Base-by-base conservation (phyloP, 2,113 vertebrate species). In the Leptocoma aspasia region DNA sequence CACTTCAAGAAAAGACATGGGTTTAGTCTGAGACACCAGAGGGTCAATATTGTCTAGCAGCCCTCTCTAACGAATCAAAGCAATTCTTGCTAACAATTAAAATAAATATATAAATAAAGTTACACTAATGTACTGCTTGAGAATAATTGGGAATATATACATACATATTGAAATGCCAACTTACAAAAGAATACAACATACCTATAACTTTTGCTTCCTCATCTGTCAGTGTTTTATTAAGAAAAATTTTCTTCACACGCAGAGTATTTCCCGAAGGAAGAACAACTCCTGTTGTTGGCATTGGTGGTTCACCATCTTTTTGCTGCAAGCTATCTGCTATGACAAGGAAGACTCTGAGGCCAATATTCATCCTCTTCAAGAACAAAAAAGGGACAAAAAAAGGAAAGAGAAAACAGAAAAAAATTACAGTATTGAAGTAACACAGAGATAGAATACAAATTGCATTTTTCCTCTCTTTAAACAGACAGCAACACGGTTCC, bases 121-220 rank as follows among this genome's bases (percentile, higher is more conserved):
- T 78, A 81, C 5, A 27, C 3, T 75, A 64, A 81, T 1, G 14
- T 39, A 57, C 19, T 49, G 6, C 30, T 77, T 37, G 30, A 54
- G 44, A 59, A 68, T 63, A 77, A 75, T 0, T 13, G 6, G 68
- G 33, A 89, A 81, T 4, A 50, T 8, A 18, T 2, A 22, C 1
- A 19, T 4, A 49, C 45, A 19, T n/a, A 75, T 0, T 47, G 39
- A 30, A 83, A 71, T 26, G 15, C 18, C 50, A 65, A 26, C 20
- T 57, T 42, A 45, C 2, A 27, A 24, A 86, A 73, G 11, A 93
- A 81, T 50, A 75, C 13, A 66, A 96, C 98, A 54, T 60, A 99
- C 99, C 99, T 97, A 99, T 99, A 94, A 99, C 99, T 98, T 99
- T 99, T 80, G 99, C 99, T 97, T 99, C 99, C 97, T 99, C 99